Percentiles rank a stretch among this genome's conserved stretches.
Evolutionary conservation across 2,888 invertebrate species (phyloP).

Genomic region (Carcina quercana): DNA sequence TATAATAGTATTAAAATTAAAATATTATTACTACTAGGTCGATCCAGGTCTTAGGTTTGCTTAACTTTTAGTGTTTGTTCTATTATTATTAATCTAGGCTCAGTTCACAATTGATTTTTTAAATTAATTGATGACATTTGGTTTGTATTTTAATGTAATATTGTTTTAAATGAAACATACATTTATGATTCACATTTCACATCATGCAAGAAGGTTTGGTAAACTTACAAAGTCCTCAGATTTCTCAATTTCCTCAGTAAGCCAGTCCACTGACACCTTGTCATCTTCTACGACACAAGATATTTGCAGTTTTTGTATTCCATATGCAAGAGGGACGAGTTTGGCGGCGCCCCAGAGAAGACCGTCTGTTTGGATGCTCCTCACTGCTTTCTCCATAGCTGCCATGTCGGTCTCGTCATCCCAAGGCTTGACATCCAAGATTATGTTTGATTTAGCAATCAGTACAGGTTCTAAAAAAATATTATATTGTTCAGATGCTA

Average conservation of each 20-base stretch:
- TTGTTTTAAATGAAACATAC: too few species aligned
- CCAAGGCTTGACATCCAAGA: slow-evolving; percentile 95
- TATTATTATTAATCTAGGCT: too few species aligned
- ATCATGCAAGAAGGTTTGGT: background rate
- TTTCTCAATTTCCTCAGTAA: slow-evolving; percentile 90
- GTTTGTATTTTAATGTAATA: background rate
- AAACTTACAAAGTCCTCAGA: slow-evolving; percentile 86
- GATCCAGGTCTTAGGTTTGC: too few species aligned
- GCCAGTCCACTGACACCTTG: slow-evolving; percentile 92
- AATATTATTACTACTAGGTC: too few species aligned
- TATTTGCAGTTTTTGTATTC: slow-evolving; percentile 94
- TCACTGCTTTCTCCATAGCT: slow-evolving; percentile 85
- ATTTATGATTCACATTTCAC: too few species aligned
- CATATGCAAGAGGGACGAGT: slow-evolving; percentile 92
- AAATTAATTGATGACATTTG: background rate
- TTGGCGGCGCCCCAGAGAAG: slow-evolving; percentile 96
- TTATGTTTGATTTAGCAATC: slow-evolving; percentile 95
- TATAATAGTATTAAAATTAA: too few species aligned
- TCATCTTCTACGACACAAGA: slow-evolving; percentile 96
- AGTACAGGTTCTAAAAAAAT: slow-evolving; percentile 80
- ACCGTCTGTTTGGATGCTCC: slow-evolving; percentile 87
- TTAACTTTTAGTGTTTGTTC: too few species aligned
- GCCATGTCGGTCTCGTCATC: slow-evolving; percentile 96
- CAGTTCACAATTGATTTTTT: too few species aligned
- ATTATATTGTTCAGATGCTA: too few species aligned